Evolutionary conservation across 2,797 vertebrate species (phyloP), one percentile per base, ranked within the genome.

Genomic region (Cirrhinus molitorella): DNA sequence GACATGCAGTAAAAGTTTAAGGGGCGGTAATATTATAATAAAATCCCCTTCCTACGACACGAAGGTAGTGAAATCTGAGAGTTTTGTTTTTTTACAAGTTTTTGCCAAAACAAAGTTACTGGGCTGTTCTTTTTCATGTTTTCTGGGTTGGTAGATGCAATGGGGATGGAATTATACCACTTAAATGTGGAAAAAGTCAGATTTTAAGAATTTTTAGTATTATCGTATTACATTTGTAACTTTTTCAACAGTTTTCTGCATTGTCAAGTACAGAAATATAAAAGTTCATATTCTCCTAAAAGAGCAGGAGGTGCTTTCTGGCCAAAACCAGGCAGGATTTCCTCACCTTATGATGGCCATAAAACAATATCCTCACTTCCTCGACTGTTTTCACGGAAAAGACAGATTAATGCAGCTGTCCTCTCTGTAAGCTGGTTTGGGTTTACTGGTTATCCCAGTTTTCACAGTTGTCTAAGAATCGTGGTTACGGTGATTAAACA

Each of bases 301-400:
- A 23, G 21, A 57, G 51, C 34, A 59, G 75, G 68, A 91, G 89
- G 90, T 90, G 86, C 87, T 13, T 0, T 88, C 83, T 91, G 87
- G 90, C 89, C 90, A 68, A 47, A 59, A 86, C 89, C 61, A 68
- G 14, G 75, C 88, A 89, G 89, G 88, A 91, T 89, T 92, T 91
- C 88, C 87, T 72, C 89, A 86, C 79, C 89, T 81, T 88, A 78
- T 91, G 85, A 85, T 81, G 19, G 88, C 86, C 89, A 81, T 93
- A 88, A 93, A 92, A 89, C 83, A 75, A 90, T 89, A 80, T 88
- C 90, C 89, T 84, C 80, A 88, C 91, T 93, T 93, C 90, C 91
- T 88, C 40, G 1, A 28, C 23, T 49, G 45, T 37, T 66, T 88
- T 87, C 81, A 90, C 31, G 74, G 83, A 87, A 81, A 12, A 67